These are phyloP conservation scores for Aplodontia rufa DNA, from an alignment of 2,113 vertebrate species.

Conservation along the genomic window DNA sequence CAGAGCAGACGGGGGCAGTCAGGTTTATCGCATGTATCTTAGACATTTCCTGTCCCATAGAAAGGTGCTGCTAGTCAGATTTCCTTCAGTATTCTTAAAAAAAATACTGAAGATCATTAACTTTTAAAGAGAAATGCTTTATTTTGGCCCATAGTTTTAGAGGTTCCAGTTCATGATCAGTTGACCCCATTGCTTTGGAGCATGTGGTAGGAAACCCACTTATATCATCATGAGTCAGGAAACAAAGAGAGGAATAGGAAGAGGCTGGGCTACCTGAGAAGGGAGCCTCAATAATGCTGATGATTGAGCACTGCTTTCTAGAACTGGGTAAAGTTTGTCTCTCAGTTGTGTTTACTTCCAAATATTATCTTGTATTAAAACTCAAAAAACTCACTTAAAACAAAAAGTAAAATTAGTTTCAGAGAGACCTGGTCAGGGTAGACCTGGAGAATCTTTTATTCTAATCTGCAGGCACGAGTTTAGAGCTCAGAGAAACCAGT, in stretches of 20 bases:
- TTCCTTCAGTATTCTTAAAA: not conserved
- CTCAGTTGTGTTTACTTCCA: not conserved
- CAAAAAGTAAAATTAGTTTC: not conserved
- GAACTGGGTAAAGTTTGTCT: not conserved
- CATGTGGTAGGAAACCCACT: not conserved
- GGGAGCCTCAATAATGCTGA: not conserved
- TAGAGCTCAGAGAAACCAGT: not conserved
- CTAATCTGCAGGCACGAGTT: not conserved
- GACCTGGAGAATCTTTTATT: not conserved
- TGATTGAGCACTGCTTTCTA: rapidly evolving
- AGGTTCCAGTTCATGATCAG: not conserved
- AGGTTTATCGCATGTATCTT: not conserved
- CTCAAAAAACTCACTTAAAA: not conserved
- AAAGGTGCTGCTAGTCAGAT: not conserved
- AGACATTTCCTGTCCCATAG: not conserved
- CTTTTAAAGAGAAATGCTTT: not conserved
- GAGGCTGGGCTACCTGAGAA: not conserved
- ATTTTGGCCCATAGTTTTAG: not conserved
- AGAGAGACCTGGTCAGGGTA: not conserved
- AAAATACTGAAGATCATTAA: not conserved
- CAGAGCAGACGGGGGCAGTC: not conserved
- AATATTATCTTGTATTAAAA: not conserved
- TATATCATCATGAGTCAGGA: too few species aligned
- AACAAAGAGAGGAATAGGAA: not conserved
- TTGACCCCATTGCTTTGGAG: not conserved